Base-by-base conservation (phyloP, 2,888 invertebrate species). In the Spialia ferax region DNA sequence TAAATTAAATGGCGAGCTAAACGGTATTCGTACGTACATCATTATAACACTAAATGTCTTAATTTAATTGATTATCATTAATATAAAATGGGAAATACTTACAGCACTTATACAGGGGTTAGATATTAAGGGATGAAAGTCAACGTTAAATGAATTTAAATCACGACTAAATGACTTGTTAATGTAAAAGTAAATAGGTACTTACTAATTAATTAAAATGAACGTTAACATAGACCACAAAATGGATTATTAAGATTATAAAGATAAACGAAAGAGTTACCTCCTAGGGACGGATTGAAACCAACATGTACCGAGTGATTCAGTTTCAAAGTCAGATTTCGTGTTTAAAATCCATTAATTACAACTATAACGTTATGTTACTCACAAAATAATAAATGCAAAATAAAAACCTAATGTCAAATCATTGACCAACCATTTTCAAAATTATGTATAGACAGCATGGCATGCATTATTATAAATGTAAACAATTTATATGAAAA, bases 221-320 rank as follows among this genome's bases (percentile, higher is more conserved):
- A n/a, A 7, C 18, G n/a, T 18, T 64, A 22, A 35, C 22, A 32
- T 32, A 15, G 38, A 38, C 5, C 2, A 42, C 42, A 15, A 35
- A 60, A 1, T n/a, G 15, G 52, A 32, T 32, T 32, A 38, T 20
- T 23, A 23, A 5, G n/a, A 22, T 26, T 29, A 54, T 15, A n/a
- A 26, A 23, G 54, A 29, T 7, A 59, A 65, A 69, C 63, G 61
- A 71, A 59, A 71, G 69, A 70, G 64, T 74, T 83, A 83, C 76
- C 79, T 78, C 72, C 80, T 84, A 88, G 86, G 91, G 91, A 92
- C 91, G 91, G 91, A 91, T 81, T 85, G 76, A 83, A 86, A 80
- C 81, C 84, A 86, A 86, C 78, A 72, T 78, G 74, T 29, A 55
- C 75, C 74, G 75, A 77, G 76, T 74, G 73, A 77, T 71, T 77